Base-by-base conservation (phyloP, 1,140 invertebrate species). In the Callitettix versicolor region DNA sequence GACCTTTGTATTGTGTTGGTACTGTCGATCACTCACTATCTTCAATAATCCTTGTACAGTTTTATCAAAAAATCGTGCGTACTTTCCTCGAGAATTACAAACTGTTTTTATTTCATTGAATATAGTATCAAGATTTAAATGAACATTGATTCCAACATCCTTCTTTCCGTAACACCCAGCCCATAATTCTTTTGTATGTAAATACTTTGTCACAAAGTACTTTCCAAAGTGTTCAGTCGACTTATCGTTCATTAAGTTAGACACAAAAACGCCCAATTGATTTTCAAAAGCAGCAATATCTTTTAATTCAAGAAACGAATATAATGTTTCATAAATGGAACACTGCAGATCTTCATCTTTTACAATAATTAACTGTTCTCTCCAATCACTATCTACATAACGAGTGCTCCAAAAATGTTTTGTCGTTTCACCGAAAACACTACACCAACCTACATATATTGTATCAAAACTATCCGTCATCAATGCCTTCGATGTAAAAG, bases 351-450 rank as follows among this genome's bases (percentile, higher is more conserved):
- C 56, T 42, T 58, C 56, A 53, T 58, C 41, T 20, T 36, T 34
- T 3, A 58, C 46, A 3, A 30, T 41, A 11, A 53, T 54, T 11
- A 58, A 42, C 3, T 21, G n/a, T 15, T 54, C 36, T 15, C 56
- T 47, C 56, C 56, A 58, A 15, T 58, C 56, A 17, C 36, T 38
- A 36, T 58, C 56, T 3, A 58, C 56, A 47, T 47, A 48, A 20
- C 56, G 41, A 49, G 53, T 58, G 21, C 50, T 53, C 14, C 53
- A 34, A 14, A 58, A 48, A 34, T 58, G 52, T 12, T 26, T 24
- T 30, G 50, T 34, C 15, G 26, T n/a, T 7, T 44, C 42, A 1
- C 51, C 56, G 41, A 58, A 53, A 15, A 54, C 56, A 26, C 14
- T n/a, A 17, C 30, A 33, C 56, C 56, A 58, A 1, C 24, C 42